Conservation (phyloP, 2,888 invertebrate species). For the Steinernema hermaphroditum region DNA sequence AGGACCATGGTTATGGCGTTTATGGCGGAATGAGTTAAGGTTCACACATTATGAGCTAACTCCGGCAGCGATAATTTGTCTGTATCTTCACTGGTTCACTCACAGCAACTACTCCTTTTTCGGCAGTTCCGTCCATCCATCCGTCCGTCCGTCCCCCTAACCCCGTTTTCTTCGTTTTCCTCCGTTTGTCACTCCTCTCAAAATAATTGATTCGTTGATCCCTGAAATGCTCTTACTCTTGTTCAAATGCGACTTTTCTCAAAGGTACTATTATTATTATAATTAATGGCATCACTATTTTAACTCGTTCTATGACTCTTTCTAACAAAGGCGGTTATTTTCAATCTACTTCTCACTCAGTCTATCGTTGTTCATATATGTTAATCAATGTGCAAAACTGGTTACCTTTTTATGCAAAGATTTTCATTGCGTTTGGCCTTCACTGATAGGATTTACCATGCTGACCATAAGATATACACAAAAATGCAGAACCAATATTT, state of each 20-base stretch:
- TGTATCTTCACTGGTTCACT: conserved; percentile 26
- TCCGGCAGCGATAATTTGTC: conserved; percentile 18
- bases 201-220: background rate
- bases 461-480: background rate
- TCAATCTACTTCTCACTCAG: background rate
- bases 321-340: background rate
- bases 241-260: too few relatives aligned
- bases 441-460: conserved; percentile 5
- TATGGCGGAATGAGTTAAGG: conserved; percentile 15
- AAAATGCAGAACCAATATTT: conserved; percentile 7
- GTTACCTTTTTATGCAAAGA: background rate
- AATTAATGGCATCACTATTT: too few relatives aligned
- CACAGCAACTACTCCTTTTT: background rate
- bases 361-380: background rate
- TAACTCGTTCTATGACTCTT: background rate
- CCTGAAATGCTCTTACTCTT: background rate
- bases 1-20: background rate
- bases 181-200: background rate
- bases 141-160: background rate
- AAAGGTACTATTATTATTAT: too few relatives aligned
- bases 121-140: background rate
- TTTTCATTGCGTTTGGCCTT: background rate
- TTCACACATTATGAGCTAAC: background rate
- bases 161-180: background rate
- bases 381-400: conserved; percentile 6